A percentile compares a stretch with the other conserved stretches of the same genome.
Conservation (phyloP, 2,888 invertebrate species). For the Pimpla rufipes region DNA sequence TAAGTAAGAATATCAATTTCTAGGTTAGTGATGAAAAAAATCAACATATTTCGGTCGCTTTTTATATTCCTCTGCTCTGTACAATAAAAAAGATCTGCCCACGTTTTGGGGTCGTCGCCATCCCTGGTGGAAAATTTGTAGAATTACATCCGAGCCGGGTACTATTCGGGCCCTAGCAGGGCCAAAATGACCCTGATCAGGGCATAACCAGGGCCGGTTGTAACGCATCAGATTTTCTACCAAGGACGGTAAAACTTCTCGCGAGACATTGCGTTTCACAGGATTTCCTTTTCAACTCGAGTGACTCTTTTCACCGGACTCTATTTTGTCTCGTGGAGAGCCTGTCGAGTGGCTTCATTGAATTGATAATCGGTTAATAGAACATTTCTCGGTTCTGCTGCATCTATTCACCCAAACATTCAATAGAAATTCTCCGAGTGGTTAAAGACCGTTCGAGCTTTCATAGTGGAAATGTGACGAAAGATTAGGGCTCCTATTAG, state of each 20-base stretch:
- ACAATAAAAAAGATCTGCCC: neutral
- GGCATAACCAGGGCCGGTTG: too few relatives aligned
- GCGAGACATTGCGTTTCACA: slow-evolving; percentile 1
- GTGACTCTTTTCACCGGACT: slow-evolving; percentile 15
- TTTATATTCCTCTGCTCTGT: neutral
- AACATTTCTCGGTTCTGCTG: slow-evolving; percentile 13
- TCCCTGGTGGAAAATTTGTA: too few relatives aligned
- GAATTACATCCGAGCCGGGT: too few relatives aligned
- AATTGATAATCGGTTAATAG: slow-evolving; percentile 23
- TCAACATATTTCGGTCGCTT: neutral
- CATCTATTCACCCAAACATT: slow-evolving; percentile 23
- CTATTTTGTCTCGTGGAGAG: neutral
- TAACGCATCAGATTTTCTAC: too few relatives aligned
- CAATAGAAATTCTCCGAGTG: slow-evolving; percentile 19
- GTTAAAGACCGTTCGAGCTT: slow-evolving; percentile 22
- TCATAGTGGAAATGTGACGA: slow-evolving; percentile 12
- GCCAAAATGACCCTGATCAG: too few relatives aligned
- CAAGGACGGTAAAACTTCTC: neutral
- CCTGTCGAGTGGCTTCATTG: slow-evolving; percentile 14
- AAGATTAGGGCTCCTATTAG: slow-evolving; percentile 20
- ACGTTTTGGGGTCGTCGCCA: neutral
- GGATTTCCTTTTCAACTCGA: slow-evolving; percentile 11
- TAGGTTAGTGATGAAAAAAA: too few relatives aligned
- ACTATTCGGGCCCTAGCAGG: too few relatives aligned
- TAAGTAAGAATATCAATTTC: too few relatives aligned